A percentile compares a stretch with the other conserved stretches of the same genome.
Conservation (phyloP, 2,113 vertebrate species). For the Perognathus longimembris region DNA sequence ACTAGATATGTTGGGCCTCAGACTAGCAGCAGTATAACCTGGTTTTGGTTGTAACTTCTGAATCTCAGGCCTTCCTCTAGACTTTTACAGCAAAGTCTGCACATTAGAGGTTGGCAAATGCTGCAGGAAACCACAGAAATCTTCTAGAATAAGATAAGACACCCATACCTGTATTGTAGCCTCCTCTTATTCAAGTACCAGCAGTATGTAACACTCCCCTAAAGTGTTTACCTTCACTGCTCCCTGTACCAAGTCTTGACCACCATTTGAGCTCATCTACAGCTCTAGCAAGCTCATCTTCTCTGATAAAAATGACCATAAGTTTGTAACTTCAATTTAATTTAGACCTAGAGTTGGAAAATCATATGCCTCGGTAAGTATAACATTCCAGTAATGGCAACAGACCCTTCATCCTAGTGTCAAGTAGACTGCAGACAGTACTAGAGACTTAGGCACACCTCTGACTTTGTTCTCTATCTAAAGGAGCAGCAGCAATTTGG, state of each 20-base stretch:
- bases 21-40: background rate
- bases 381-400: background rate
- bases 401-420: background rate
- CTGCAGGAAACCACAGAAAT: background rate
- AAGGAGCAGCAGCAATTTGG: constrained; percentile 40
- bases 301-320: constrained; percentile 9
- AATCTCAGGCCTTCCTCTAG: background rate
- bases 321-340: background rate
- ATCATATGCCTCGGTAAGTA: background rate
- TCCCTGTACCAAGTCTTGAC: too few species aligned
- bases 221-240: background rate
- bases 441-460: background rate
- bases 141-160: background rate
- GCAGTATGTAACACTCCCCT: background rate
- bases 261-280: too few species aligned
- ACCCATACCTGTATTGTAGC: background rate
- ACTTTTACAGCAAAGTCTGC: background rate
- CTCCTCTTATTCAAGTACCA: constrained; percentile 11
- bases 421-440: background rate
- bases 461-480: constrained; percentile 6
- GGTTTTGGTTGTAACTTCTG: background rate
- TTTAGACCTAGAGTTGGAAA: background rate
- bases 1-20: background rate
- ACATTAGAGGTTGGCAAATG: background rate
- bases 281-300: background rate